Percentiles rank a stretch among this genome's conserved stretches.
These are phyloP conservation scores for Neotoxoptera formosana DNA, from an alignment of 1,140 invertebrate genomes.

Conservation along the genomic window DNA sequence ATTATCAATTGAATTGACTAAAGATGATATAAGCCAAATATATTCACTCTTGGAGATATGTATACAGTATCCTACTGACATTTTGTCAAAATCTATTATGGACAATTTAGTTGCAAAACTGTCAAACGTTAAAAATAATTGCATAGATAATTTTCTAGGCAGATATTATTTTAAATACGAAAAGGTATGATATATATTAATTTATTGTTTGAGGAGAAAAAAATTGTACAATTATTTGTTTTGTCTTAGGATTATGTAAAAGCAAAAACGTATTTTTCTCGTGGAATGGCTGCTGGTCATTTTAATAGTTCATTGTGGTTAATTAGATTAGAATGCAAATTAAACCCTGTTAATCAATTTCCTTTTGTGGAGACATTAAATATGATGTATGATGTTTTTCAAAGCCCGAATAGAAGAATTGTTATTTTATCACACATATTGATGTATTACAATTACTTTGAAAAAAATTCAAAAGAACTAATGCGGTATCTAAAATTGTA, in stretches of 20 bases:
- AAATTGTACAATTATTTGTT: background rate
- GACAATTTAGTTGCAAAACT: background rate
- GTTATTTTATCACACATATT: constrained; percentile 38
- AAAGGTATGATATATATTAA: background rate
- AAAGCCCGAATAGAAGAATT: background rate
- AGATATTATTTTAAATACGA: constrained; percentile 42
- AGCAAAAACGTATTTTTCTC: constrained; percentile 30
- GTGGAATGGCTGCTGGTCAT: constrained; percentile 21
- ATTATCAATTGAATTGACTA: too few species aligned
- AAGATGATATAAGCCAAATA: too few species aligned
- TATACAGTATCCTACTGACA: too few species aligned
- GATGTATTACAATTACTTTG: background rate
- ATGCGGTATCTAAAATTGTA: constrained; percentile 23
- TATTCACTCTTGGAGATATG: too few species aligned
- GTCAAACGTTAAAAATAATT: background rate
- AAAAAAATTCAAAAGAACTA: constrained; percentile 13
- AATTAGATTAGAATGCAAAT: constrained; percentile 10
- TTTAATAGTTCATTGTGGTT: constrained; percentile 20
- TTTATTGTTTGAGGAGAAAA: background rate
- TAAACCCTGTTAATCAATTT: constrained; percentile 17
- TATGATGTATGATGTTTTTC: constrained; percentile 26
- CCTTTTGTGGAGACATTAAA: background rate
- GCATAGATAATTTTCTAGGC: background rate
- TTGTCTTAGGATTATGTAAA: constrained; percentile 35
- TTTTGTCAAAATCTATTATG: background rate